Conservation (phyloP, 2,113 vertebrate species). For the Hepsetus odoe region DNA sequence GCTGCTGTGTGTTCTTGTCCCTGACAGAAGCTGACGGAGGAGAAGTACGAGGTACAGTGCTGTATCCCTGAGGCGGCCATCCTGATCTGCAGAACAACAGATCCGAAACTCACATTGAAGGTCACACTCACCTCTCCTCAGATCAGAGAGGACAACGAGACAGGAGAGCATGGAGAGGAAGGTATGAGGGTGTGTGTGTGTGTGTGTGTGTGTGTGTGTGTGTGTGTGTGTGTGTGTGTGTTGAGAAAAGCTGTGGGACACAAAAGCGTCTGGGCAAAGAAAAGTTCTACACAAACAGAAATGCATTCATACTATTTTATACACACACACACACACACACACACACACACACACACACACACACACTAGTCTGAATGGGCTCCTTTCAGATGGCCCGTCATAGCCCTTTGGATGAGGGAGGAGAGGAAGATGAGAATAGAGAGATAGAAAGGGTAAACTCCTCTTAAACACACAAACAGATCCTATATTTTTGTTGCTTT, state of each 20-base stretch:
- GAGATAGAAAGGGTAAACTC: background rate
- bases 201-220: constrained; percentile 10
- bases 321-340: constrained; percentile 21
- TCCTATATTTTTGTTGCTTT: background rate
- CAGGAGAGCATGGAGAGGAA: constrained; percentile 34
- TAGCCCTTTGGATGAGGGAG: background rate
- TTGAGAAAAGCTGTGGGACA: background rate
- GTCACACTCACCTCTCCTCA: constrained; percentile 92
- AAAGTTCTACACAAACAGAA: too few species aligned
- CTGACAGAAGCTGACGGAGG: constrained; percentile 94
- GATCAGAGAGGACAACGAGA: constrained; percentile 78
- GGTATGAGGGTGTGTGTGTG: constrained; percentile 33
- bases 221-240: constrained; percentile 6
- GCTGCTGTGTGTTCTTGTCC: constrained; percentile 30
- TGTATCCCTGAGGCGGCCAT: constrained; percentile 89
- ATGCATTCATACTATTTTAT: background rate
- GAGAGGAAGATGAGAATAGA: background rate
- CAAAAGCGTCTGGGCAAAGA: too few species aligned
- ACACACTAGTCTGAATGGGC: constrained; percentile 5
- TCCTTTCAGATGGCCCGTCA: background rate
- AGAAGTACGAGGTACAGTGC: constrained; percentile 90
- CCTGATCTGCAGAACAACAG: constrained; percentile 86
- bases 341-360: constrained; percentile 7
- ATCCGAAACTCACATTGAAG: constrained; percentile 92
- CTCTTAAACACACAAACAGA: background rate